A percentile compares a stretch with the other conserved stretches of the same genome.
Conservation (phyloP, 2,797 vertebrate species). For the Microhierax caerulescens region DNA sequence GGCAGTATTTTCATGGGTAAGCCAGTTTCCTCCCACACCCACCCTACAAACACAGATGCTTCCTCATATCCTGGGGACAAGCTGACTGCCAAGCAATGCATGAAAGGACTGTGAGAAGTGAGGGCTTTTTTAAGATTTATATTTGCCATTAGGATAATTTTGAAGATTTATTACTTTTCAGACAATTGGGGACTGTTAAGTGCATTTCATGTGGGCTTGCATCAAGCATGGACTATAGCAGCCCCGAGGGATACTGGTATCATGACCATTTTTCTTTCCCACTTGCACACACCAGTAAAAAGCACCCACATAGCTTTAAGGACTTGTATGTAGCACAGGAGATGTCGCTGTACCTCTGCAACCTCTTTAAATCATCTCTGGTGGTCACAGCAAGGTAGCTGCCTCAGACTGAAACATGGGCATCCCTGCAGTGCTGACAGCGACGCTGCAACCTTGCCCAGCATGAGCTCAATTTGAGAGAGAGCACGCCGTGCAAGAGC, state of each 20-base stretch:
- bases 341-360: background rate
- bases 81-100: background rate
- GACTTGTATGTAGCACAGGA: background rate
- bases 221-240: background rate
- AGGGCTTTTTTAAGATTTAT: background rate
- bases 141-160: background rate
- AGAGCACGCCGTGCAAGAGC: background rate
- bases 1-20: slow-evolving; percentile 28
- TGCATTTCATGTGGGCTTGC: background rate
- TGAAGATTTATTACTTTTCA: background rate
- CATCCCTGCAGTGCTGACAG: background rate
- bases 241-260: background rate
- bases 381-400: background rate
- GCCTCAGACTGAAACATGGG: background rate
- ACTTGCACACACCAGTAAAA: background rate
- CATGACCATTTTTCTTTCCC: background rate
- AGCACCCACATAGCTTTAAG: background rate
- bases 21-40: background rate
- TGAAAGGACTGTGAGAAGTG: background rate
- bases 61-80: background rate
- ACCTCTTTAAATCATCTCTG: background rate
- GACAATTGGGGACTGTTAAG: background rate
- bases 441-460: background rate
- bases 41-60: background rate
- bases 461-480: background rate